Evolutionary conservation across 1,140 invertebrate species (phyloP).

Genomic region (Drosophila leontia): DNA sequence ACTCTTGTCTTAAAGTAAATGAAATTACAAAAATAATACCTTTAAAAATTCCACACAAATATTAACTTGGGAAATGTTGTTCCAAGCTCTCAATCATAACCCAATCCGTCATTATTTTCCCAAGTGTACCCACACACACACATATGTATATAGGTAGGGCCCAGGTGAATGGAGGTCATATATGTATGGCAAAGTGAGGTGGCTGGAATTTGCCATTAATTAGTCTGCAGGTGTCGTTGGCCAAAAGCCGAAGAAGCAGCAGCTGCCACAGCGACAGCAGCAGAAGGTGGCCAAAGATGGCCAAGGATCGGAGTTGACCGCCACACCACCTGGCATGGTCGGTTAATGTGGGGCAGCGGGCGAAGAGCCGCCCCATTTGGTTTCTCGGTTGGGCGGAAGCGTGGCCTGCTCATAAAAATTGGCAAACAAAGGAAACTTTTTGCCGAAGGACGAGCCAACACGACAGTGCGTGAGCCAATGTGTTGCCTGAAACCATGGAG

Average conservation of each 20-base stretch:
- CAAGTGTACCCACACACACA: slow-evolving; percentile 3
- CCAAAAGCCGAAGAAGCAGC: slow-evolving; percentile 13
- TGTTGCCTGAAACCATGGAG: slow-evolving; percentile 2
- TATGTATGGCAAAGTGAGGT: slow-evolving; percentile 20
- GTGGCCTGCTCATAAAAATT: slow-evolving; percentile 72
- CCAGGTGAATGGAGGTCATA: slow-evolving; percentile 22
- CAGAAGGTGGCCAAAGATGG: slow-evolving; percentile 24
- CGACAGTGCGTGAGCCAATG: slow-evolving; percentile 66
- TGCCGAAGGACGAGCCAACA: slow-evolving; percentile 58
- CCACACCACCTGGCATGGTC: slow-evolving; percentile 15
- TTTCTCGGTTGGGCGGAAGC: slow-evolving; percentile 17
- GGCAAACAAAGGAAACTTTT: slow-evolving; percentile 77
- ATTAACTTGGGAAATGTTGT: too few species aligned
- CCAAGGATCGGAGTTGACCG: slow-evolving; percentile 39
- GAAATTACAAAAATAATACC: too few species aligned
- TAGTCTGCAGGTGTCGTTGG: slow-evolving; percentile 70
- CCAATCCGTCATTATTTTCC: background rate
- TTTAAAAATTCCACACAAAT: background rate
- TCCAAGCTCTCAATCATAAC: too few species aligned
- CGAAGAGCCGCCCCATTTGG: background rate
- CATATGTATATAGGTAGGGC: too few species aligned
- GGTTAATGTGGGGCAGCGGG: slow-evolving; percentile 21
- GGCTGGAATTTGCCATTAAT: slow-evolving; percentile 71
- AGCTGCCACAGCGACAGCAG: background rate
- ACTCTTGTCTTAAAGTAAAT: too few species aligned